Evolutionary conservation across 2,797 vertebrate species (phyloP).

Genomic region (Hemibagrus guttatus): DNA sequence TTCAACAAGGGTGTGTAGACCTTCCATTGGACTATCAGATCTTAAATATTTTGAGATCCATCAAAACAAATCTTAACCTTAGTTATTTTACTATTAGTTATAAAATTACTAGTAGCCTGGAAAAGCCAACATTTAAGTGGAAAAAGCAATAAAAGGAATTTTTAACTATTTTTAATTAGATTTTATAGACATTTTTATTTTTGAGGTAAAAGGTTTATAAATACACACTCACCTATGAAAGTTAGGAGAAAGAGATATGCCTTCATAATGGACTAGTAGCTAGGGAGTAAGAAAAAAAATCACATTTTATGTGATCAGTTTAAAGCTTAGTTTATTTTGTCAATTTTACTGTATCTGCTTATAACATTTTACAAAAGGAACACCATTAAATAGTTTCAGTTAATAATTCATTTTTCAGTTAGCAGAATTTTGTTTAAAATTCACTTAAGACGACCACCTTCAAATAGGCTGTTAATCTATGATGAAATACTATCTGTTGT

Average conservation of each 20-base stretch:
- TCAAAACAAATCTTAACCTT: neutral
- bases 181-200: neutral
- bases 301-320: too few relatives aligned
- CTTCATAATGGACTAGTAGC: neutral
- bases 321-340: neutral
- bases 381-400: neutral
- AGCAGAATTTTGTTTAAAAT: neutral
- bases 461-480: neutral
- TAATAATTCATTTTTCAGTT: neutral
- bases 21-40: neutral
- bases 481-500: neutral
- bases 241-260: neutral
- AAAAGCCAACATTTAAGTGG: neutral
- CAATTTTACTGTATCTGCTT: neutral
- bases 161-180: neutral
- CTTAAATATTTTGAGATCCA: neutral
- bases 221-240: slow-evolving; percentile 19
- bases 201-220: neutral
- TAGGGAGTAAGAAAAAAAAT: neutral
- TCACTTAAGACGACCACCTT: neutral
- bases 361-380: neutral
- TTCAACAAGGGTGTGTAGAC: too few relatives aligned
- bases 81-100: neutral
- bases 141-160: neutral
- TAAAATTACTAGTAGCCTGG: neutral